Evolutionary conservation across 2,888 invertebrate species (phyloP), one percentile per base, ranked within the genome.

Genomic region (Metacarcinus magister): DNA sequence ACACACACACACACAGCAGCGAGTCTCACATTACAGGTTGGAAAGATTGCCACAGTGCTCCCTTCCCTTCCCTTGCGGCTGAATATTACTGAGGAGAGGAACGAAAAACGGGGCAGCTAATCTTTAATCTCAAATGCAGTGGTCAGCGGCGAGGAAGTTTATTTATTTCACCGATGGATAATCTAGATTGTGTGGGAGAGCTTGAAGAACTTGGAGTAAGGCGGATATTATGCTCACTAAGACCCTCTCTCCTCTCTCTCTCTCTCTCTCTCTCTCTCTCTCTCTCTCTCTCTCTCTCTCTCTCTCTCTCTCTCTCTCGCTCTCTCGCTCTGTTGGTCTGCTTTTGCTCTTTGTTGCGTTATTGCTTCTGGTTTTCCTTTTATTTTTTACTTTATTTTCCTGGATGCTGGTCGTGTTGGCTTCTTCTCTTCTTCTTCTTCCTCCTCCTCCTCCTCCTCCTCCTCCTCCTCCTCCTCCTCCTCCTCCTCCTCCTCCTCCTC

Each of bases 181-280:
- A 93, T 93, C 93, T 93, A 93, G 93, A 93, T 93, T 39, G 93
- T 93, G 67, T 39, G 3, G 67, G 93, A 13, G 43, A 67, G 93
- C 93, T 60, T 43, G 23, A 93, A 93, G 93, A 93, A 75, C 75
- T 67, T 93, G 75, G 32, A 75, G 48, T 13, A n/a, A 28, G 75
- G 75, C 93, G 93, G 93, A 93, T 93, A 93, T 93, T 93, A 75
- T 93, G 43, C 43, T 23, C n/a, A 16, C 28, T 93, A 43, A 93
- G 93, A 93, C 75, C 93, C 75, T 13, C 8, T 44, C 93, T 93
- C 75, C 7, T 28, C 44, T 94, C 82, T 43, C 39, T 39, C 94
- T 82, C 94, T 32, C 39, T 39, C 60, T 60, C 60, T 93, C 93
- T 60, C 93, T 60, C 60, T 93, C 93, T 39, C 60, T 60, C 60